Percentiles rank a stretch among this genome's conserved stretches.
Evolutionary conservation across 2,888 invertebrate species (phyloP).

Genomic region (Spilarctia lutea): DNA sequence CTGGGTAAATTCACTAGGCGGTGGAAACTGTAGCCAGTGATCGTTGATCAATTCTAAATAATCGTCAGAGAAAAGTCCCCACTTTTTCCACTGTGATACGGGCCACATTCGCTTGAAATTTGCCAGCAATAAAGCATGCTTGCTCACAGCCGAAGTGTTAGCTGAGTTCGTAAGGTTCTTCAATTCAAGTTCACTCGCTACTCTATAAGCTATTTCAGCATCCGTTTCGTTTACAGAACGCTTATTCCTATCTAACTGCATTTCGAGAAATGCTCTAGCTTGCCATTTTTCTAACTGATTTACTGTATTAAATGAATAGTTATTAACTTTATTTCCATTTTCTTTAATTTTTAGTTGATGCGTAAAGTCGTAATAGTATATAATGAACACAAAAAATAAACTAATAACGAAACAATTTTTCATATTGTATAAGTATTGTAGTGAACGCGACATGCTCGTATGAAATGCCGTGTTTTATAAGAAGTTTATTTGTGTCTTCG

Average conservation of each 20-base stretch:
- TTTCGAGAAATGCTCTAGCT: conserved; percentile 40
- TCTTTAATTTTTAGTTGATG: conserved; percentile 35
- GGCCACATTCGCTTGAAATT: conserved; percentile 78
- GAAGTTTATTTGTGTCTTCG: conserved; percentile 57
- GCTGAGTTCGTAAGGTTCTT: conserved; percentile 53
- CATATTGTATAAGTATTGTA: conserved; percentile 58
- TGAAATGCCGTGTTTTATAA: conserved; percentile 66
- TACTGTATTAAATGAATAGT: conserved; percentile 28
- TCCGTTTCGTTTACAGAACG: conserved; percentile 49
- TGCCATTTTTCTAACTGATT: conserved; percentile 41
- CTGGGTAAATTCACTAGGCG: conserved; percentile 86
- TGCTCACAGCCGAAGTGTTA: conserved; percentile 55
- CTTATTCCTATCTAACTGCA: conserved; percentile 49
- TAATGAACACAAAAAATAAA: conserved; percentile 56
- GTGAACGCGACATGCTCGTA: conserved; percentile 65
- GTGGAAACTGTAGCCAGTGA: conserved; percentile 91
- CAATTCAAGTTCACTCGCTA: conserved; percentile 46
- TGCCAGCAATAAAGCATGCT: conserved; percentile 64
- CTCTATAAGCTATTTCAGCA: conserved; percentile 48
- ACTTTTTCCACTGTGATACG: conserved; percentile 80
- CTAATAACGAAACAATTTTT: conserved; percentile 58
- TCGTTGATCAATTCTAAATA: conserved; percentile 88
- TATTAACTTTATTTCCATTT: conserved; percentile 29
- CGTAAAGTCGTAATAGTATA: conserved; percentile 56
- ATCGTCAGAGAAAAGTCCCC: conserved; percentile 86